Conservation (phyloP, 2,797 vertebrate genomes). For the Centroberyx gerrardi region DNA sequence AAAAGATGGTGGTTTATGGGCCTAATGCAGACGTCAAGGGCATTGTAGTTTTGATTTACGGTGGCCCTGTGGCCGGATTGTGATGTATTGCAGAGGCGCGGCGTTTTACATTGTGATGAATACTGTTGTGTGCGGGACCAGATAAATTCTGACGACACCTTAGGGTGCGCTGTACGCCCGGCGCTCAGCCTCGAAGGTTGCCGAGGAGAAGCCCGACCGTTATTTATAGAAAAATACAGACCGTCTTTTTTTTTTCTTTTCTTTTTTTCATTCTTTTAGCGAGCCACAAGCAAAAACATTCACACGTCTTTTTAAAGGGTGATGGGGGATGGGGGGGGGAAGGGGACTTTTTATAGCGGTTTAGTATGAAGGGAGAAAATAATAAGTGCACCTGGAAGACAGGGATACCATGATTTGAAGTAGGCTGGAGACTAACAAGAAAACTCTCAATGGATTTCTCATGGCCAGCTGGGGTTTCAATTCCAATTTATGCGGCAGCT, state of each 20-base stretch:
- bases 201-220: conserved; percentile 53
- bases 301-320: conserved; percentile 17
- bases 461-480: conserved; percentile 60
- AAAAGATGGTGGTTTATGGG: conserved; percentile 56
- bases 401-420: conserved; percentile 32
- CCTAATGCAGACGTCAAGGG: conserved; percentile 76
- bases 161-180: conserved; percentile 39
- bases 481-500: conserved; percentile 49
- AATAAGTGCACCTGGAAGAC: conserved; percentile 49
- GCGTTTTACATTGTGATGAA: conserved; percentile 79
- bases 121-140: conserved; percentile 64
- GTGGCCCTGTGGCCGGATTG: conserved; percentile 60
- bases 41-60: conserved; percentile 79
- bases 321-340: not conserved
- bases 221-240: conserved; percentile 60
- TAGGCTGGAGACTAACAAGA: conserved; percentile 11
- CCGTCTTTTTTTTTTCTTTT: conserved; percentile 3
- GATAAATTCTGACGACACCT: conserved; percentile 75
- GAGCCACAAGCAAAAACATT: conserved; percentile 43
- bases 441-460: conserved; percentile 43
- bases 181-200: conserved; percentile 59
- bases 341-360: conserved; percentile 22
- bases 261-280: conserved; percentile 32
- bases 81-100: conserved; percentile 69
- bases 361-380: conserved; percentile 36